A percentile compares a stretch with the other conserved stretches of the same genome.
These are phyloP conservation scores for Cyphotilapia sp. DNA, from an alignment of 2,113 vertebrate species.

Conservation along the genomic window DNA sequence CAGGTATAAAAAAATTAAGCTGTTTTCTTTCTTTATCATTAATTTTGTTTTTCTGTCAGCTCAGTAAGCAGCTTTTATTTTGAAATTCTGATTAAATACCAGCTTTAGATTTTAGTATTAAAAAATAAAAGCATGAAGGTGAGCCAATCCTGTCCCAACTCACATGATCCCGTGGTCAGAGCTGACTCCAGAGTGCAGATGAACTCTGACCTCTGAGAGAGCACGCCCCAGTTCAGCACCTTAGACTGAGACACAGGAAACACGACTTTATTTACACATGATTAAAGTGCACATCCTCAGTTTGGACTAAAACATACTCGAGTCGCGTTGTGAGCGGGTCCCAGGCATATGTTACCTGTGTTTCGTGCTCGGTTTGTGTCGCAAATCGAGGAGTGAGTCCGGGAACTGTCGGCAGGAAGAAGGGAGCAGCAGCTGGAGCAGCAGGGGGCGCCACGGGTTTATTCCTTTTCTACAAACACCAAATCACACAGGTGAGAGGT, in stretches of 20 bases:
- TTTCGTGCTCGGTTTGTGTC: conserved; percentile 2
- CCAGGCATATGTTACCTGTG: neutral
- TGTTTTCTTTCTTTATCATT: neutral
- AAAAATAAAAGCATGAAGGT: neutral
- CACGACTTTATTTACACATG: neutral
- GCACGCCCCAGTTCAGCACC: conserved; percentile 76
- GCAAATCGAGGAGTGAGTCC: conserved; percentile 83
- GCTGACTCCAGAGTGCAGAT: conserved; percentile 78
- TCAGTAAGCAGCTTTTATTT: neutral
- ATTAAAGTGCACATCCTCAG: neutral
- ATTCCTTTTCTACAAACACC: conserved; percentile 81
- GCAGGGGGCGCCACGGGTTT: conserved; percentile 84
- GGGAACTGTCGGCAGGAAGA: conserved; percentile 91
- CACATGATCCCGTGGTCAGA: conserved; percentile 53
- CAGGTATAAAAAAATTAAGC: neutral
- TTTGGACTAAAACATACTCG: neutral
- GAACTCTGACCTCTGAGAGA: conserved; percentile 84
- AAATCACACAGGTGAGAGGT: neutral
- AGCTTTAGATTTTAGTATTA: neutral
- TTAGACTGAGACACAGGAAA: conserved; percentile 77
- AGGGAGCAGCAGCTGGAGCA: conserved; percentile 82
- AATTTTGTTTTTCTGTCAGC: neutral
- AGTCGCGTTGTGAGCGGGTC: neutral
- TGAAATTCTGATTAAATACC: neutral
- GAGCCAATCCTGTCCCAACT: conserved; percentile 51